A percentile compares a stretch with the other conserved stretches of the same genome.
Evolutionary conservation across 2,797 vertebrate species (phyloP).

Genomic region (Psittacula echo): DNA sequence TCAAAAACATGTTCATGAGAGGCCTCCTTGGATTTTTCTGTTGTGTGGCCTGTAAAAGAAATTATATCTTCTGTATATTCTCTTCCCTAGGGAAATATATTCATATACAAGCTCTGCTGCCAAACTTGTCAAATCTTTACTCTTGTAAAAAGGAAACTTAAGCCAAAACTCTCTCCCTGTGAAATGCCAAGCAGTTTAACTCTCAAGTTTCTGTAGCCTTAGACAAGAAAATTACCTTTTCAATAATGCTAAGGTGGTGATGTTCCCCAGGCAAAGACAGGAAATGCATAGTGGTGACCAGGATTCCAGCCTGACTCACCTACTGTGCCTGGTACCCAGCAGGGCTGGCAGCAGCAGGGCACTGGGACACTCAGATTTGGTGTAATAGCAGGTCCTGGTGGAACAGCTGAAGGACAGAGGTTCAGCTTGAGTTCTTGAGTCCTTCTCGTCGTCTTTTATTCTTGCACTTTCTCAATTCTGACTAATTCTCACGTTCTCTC

Average conservation of each 20-base stretch:
- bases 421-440: neutral
- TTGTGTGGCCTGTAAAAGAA: constrained; percentile 74
- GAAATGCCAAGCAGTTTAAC: constrained; percentile 68
- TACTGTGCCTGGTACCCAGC: neutral
- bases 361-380: neutral
- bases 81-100: constrained; percentile 56
- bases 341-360: neutral
- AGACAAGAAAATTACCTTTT: constrained; percentile 59
- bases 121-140: constrained; percentile 73
- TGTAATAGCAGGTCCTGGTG: neutral
- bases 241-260: constrained; percentile 33
- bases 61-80: constrained; percentile 64
- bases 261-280: constrained; percentile 16
- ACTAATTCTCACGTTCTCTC: neutral
- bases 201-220: constrained; percentile 39
- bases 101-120: constrained; percentile 57
- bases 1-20: constrained; percentile 49
- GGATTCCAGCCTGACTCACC: neutral
- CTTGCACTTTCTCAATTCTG: neutral
- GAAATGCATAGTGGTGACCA: constrained; percentile 16
- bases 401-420: neutral
- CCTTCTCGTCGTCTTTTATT: neutral
- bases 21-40: constrained; percentile 60
- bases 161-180: constrained; percentile 57
- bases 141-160: constrained; percentile 69